Evolutionary conservation across 1,140 invertebrate species (phyloP), one percentile per base, ranked within the genome.

Genomic region (Subanguina moxae): DNA sequence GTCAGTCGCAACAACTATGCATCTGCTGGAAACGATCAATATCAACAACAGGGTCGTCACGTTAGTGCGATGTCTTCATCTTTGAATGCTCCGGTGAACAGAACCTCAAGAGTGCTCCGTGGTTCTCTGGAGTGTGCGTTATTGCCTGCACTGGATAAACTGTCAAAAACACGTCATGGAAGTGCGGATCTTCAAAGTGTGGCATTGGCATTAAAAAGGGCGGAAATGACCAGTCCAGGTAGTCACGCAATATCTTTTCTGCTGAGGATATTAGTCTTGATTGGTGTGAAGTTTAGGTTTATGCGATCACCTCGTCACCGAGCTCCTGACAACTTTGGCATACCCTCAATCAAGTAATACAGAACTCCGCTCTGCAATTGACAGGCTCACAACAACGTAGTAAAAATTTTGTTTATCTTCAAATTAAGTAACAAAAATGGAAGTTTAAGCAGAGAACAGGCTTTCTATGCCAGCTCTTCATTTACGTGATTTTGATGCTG

Each of bases 241-340:
- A 52, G 3, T 25, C 15, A 21, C 23, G n/a, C 3, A 21, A 21
- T 15, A 5, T 52, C 17, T 52, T 52, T 52, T 52, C 8, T 5
- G 48, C 23, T 8, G 3, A 52, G 8, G 3, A 7, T 52, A 21
- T 52, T 52, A 13, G n/a, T 52, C 17, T 52, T 25, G 15, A 52
- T 52, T 45, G 11, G 11, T 45, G n/a, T 45, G 43, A 45, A 45
- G n/a, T 52, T 7, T 52, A 52, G 48, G 80, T 5, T 57, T 82
- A 19, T 82, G 80, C 62, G 79, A 82, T 65, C 67, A 80, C 38
- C 45, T 82, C 11, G 46, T 82, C 17, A 75, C 75, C 9, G 80
- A 82, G 65, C 52, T 82, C 30, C 28, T 82, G 19, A 71, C 76
- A n/a, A 75, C 73, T 30, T 27, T 81, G 30, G 76, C 79, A n/a